Conservation (phyloP, 2,888 invertebrate genomes). For the Tetragnatha montana region DNA sequence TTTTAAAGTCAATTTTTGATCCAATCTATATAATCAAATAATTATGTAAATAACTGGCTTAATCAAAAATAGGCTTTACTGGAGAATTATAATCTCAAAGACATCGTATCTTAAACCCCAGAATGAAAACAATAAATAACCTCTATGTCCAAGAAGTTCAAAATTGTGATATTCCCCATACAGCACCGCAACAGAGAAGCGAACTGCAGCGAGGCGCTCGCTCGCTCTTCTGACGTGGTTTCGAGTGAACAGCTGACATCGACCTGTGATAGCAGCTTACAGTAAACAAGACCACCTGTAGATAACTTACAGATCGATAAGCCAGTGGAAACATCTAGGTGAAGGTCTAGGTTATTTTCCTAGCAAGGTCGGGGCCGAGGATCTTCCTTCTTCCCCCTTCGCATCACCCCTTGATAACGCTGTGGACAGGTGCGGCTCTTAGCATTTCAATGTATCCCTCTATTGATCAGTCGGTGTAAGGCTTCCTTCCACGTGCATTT, state of each 20-base stretch:
- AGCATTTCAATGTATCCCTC: not conserved
- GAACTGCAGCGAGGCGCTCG: not conserved
- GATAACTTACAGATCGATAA: constrained; percentile 45
- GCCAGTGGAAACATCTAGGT: constrained; percentile 46
- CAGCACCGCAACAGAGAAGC: too few species aligned
- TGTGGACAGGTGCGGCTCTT: not conserved
- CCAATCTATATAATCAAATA: too few species aligned
- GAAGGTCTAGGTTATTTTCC: constrained; percentile 39
- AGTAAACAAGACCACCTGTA: constrained; percentile 44
- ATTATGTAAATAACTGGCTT: too few species aligned
- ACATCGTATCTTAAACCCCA: too few species aligned
- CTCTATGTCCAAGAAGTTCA: too few species aligned
- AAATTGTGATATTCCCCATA: too few species aligned
- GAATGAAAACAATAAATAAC: too few species aligned
- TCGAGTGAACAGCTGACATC: not conserved
- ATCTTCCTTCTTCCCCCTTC: not conserved
- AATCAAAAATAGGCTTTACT: too few species aligned
- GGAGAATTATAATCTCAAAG: too few species aligned
- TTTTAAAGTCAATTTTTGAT: too few species aligned
- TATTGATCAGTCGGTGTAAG: not conserved
- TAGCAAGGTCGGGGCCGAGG: not conserved
- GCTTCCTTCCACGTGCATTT: not conserved
- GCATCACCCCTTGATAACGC: not conserved
- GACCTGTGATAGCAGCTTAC: not conserved
- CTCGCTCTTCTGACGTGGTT: not conserved